Percentiles rank a stretch among this genome's conserved stretches.
phyloP scores from a whole-genome alignment of 2,888 invertebrate species.

The Lithophane leautieri region DNA sequence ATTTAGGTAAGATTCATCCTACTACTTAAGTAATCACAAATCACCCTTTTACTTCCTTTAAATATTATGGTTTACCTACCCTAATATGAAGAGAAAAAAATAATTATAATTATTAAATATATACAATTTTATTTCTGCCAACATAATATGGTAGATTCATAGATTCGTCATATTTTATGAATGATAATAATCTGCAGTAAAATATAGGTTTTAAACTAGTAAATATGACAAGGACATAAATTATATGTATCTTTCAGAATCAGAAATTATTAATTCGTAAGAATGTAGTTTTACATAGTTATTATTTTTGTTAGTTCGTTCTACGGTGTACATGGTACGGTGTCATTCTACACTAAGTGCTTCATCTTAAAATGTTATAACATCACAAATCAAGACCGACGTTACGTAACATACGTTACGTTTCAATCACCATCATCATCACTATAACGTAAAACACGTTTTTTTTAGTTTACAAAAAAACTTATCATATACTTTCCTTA shows the following conservation, averaged over 20 bases:
- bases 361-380: slow-evolving; percentile 7
- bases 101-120: neutral
- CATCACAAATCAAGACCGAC: slow-evolving; percentile 17
- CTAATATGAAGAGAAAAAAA: neutral
- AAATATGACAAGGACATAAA: neutral
- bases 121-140: neutral
- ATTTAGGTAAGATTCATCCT: neutral
- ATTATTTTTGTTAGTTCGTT: too few relatives aligned
- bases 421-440: neutral
- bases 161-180: too few relatives aligned
- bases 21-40: neutral
- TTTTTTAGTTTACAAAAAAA: neutral
- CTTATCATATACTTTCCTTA: slow-evolving; percentile 4
- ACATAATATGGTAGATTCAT: too few relatives aligned
- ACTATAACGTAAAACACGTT: neutral
- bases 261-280: too few relatives aligned
- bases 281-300: too few relatives aligned
- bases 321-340: too few relatives aligned
- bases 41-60: neutral
- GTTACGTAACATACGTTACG: neutral
- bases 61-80: neutral
- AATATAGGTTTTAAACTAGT: neutral
- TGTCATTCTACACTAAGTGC: too few relatives aligned
- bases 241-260: too few relatives aligned
- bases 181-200: too few relatives aligned